Conservation (phyloP, 2,888 invertebrate genomes). For the Mesoligia furuncula region DNA sequence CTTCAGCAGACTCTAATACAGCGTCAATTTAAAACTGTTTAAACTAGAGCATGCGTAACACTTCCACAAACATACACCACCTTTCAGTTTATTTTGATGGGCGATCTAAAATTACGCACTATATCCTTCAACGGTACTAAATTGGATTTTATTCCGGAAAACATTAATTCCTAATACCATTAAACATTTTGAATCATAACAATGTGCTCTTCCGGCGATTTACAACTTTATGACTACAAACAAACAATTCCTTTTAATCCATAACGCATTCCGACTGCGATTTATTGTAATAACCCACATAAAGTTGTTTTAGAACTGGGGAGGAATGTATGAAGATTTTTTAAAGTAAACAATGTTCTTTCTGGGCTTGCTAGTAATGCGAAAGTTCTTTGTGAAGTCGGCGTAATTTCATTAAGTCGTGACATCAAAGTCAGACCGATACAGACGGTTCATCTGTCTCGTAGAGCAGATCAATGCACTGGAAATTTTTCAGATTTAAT, state of each 20-base stretch:
- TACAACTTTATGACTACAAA: conserved; percentile 57
- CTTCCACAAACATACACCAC: conserved; percentile 31
- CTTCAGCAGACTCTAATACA: background rate
- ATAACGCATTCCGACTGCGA: conserved; percentile 43
- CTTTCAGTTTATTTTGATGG: conserved; percentile 56
- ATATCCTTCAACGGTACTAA: conserved; percentile 63
- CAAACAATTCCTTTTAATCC: conserved; percentile 61
- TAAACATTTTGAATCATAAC: conserved; percentile 61
- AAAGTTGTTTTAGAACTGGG: conserved; percentile 56
- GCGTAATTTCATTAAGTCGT: conserved; percentile 52
- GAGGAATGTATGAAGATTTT: conserved; percentile 55
- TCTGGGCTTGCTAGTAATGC: conserved; percentile 19
- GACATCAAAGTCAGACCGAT: conserved; percentile 46
- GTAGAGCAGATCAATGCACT: conserved; percentile 17
- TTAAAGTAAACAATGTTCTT: conserved; percentile 55
- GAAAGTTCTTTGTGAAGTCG: conserved; percentile 45
- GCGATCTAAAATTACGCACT: conserved; percentile 48
- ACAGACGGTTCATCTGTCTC: conserved; percentile 24
- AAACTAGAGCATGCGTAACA: conserved; percentile 21
- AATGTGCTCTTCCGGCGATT: conserved; percentile 60
- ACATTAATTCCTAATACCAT: conserved; percentile 62
- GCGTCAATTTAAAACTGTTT: conserved; percentile 33
- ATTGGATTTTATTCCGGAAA: conserved; percentile 65
- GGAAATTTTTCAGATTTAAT: conserved; percentile 19
- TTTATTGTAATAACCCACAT: conserved; percentile 57